Conservation (phyloP, 2,113 vertebrate species). For the Grammomys dolichurus region DNA sequence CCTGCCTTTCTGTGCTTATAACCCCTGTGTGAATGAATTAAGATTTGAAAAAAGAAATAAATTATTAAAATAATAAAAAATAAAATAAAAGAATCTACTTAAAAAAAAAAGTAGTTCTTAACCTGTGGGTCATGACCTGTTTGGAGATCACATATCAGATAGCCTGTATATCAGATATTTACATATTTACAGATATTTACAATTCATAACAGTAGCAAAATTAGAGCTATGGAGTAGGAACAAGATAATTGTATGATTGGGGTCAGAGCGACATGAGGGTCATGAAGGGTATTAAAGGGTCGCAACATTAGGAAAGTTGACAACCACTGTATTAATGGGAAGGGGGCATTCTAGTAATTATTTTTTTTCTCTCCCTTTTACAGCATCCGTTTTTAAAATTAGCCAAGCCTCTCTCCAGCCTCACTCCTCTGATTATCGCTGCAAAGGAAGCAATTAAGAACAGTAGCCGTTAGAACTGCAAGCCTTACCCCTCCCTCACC, state of each 20-base stretch:
- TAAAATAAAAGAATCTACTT: too few species aligned
- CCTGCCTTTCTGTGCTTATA: too few species aligned
- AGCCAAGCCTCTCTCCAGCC: conserved; percentile 99
- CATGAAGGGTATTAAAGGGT: neutral
- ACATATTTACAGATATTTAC: neutral
- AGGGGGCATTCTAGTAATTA: conserved; percentile 64
- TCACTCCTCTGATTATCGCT: conserved; percentile 99
- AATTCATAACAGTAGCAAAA: neutral
- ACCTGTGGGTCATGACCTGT: neutral
- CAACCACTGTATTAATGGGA: neutral
- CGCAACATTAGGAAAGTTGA: neutral
- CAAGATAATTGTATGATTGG: neutral
- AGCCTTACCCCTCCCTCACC: conserved; percentile 81
- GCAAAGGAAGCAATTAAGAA: conserved; percentile 99
- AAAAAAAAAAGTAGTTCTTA: neutral
- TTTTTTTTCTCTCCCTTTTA: conserved; percentile 69
- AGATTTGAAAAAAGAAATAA: too few species aligned
- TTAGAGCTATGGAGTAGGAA: neutral
- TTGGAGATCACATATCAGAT: neutral
- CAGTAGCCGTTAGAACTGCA: conserved; percentile 94
- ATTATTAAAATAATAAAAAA: too few species aligned
- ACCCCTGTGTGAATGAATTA: too few species aligned
- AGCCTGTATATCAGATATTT: neutral
- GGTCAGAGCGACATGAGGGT: neutral
- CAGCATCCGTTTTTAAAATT: conserved; percentile 99